phyloP scores from a whole-genome alignment of 2,888 invertebrate species.

The Crematogaster levior region DNA sequence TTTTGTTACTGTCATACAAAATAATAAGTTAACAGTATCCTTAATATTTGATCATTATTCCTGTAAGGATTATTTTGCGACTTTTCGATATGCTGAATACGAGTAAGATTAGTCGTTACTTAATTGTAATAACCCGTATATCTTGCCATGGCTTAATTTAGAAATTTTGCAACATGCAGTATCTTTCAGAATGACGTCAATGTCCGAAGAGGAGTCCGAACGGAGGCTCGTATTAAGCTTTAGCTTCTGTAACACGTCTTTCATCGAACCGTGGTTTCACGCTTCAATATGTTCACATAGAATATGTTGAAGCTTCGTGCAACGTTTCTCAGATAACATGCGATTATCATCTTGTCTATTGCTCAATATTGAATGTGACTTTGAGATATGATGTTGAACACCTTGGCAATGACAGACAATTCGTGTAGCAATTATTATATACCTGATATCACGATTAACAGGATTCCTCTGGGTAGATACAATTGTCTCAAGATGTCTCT shows the following conservation, averaged over 20 bases:
- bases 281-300: slow-evolving; percentile 55
- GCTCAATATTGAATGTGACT: slow-evolving; percentile 52
- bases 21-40: neutral
- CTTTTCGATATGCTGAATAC: neutral
- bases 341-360: slow-evolving; percentile 54
- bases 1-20: neutral
- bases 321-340: slow-evolving; percentile 41
- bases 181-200: neutral
- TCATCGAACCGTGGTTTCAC: slow-evolving; percentile 53
- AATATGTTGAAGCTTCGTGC: slow-evolving; percentile 47
- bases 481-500: slow-evolving; percentile 13
- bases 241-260: slow-evolving; percentile 62
- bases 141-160: neutral
- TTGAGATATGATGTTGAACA: slow-evolving; percentile 62
- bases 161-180: neutral
- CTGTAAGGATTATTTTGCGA: neutral
- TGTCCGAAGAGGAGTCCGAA: neutral
- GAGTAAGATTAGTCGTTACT: neutral
- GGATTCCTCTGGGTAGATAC: neutral
- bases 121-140: neutral
- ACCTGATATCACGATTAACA: slow-evolving; percentile 25
- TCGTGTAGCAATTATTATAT: slow-evolving; percentile 33
- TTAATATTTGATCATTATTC: neutral
- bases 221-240: slow-evolving; percentile 25
- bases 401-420: slow-evolving; percentile 24